A percentile compares a stretch with the other conserved stretches of the same genome.
phyloP scores from a whole-genome alignment of 1,140 invertebrate species.

The Lutraria rhynchaena region DNA sequence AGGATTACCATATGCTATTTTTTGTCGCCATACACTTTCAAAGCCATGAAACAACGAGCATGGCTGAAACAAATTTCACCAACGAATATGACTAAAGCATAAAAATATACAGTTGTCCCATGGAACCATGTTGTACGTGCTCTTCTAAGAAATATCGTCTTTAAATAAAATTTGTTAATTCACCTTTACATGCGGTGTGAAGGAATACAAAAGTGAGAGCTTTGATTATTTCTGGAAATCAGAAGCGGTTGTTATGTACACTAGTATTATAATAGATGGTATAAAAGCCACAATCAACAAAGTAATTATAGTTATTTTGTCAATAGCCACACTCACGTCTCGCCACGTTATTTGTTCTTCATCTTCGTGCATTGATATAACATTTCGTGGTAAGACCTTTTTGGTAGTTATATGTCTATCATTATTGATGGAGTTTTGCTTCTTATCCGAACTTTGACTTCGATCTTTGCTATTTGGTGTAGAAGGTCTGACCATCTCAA shows the following conservation, averaged over 20 bases:
- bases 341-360: constrained; percentile 3
- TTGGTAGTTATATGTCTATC: background rate
- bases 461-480: background rate
- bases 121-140: too few species aligned
- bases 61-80: too few species aligned
- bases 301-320: background rate
- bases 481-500: background rate
- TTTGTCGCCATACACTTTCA: too few species aligned
- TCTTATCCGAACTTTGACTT: background rate
- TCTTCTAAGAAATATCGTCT: too few species aligned
- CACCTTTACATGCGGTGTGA: too few species aligned
- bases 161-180: too few species aligned
- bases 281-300: background rate
- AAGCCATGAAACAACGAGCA: too few species aligned
- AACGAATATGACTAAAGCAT: too few species aligned
- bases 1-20: too few species aligned
- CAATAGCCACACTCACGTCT: constrained; percentile 17
- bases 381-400: background rate
- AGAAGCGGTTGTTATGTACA: background rate
- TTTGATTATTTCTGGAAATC: background rate
- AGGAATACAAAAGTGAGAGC: too few species aligned
- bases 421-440: background rate
- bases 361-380: background rate
- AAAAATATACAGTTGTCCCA: too few species aligned
- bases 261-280: background rate